Conservation (phyloP, 2,797 vertebrate species). For the Myiotriccus ornatus region DNA sequence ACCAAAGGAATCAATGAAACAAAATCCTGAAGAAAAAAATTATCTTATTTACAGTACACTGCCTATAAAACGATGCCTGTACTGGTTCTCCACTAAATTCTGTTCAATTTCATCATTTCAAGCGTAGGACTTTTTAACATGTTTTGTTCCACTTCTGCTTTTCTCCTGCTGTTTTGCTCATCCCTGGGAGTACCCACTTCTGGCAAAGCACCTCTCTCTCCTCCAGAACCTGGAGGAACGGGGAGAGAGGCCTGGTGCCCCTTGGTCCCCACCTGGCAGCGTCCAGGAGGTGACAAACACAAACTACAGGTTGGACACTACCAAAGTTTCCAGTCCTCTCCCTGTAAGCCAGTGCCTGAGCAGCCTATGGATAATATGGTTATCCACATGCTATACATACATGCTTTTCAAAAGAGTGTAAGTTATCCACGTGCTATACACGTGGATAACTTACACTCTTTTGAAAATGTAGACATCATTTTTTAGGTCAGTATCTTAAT, state of each 20-base stretch:
- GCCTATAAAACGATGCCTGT: background rate
- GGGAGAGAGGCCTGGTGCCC: background rate
- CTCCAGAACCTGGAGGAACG: background rate
- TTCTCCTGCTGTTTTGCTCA: background rate
- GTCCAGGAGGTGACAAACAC: background rate
- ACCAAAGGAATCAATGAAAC: background rate
- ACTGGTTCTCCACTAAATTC: background rate
- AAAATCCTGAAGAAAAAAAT: background rate
- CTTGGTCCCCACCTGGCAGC: fast-evolving
- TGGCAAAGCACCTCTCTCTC: background rate
- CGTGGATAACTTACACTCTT: background rate
- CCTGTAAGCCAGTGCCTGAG: background rate
- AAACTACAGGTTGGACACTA: background rate
- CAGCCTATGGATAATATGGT: background rate
- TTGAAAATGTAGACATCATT: fast-evolving
- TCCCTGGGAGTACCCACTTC: background rate
- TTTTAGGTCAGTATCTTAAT: background rate
- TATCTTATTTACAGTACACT: background rate
- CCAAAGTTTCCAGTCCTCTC: background rate
- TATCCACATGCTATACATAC: no score
- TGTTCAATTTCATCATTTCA: background rate
- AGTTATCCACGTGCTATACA: no score
- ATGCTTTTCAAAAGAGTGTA: no score
- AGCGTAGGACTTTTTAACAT: background rate
- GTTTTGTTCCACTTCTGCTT: background rate